phyloP scores from a whole-genome alignment of 2,888 invertebrate species.

The Athalia circularis region DNA sequence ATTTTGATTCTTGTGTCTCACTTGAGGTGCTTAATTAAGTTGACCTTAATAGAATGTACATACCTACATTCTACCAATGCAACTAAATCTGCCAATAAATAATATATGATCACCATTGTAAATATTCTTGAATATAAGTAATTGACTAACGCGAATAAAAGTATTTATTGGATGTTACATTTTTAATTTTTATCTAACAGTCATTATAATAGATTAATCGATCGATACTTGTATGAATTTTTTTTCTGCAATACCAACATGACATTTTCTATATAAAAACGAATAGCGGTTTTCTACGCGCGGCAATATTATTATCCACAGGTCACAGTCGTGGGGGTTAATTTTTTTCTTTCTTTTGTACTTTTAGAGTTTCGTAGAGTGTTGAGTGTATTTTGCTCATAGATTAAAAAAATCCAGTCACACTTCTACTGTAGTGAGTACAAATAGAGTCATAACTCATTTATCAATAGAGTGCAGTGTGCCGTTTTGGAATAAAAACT shows the following conservation, averaged over 20 bases:
- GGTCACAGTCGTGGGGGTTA: background rate
- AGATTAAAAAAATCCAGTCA: background rate
- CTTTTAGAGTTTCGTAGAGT: background rate
- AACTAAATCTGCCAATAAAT: slow-evolving; percentile 14
- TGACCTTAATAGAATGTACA: slow-evolving; percentile 7
- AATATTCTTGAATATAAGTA: slow-evolving; percentile 40
- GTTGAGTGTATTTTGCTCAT: slow-evolving; percentile 14
- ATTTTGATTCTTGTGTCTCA: slow-evolving; percentile 30
- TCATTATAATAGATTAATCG: slow-evolving; percentile 30
- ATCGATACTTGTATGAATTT: slow-evolving; percentile 7
- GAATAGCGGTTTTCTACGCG: background rate
- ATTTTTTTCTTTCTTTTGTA: slow-evolving; percentile 1
- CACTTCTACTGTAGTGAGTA: background rate
- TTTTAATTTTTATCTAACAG: slow-evolving; percentile 40
- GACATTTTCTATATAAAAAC: slow-evolving; percentile 2
- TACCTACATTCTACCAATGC: slow-evolving; percentile 28
- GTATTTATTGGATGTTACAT: slow-evolving; percentile 45
- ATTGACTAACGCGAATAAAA: slow-evolving; percentile 39
- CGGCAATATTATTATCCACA: background rate
- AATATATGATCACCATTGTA: slow-evolving; percentile 38
- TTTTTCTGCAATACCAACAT: slow-evolving; percentile 10
- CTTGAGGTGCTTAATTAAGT: slow-evolving; percentile 24
- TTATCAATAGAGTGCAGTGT: background rate
- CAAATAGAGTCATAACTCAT: background rate
- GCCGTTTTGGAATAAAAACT: slow-evolving; percentile 7